Percentiles rank a stretch among this genome's conserved stretches.
Conservation (phyloP, 2,797 vertebrate species). For the Adrianichthys oophorus region DNA sequence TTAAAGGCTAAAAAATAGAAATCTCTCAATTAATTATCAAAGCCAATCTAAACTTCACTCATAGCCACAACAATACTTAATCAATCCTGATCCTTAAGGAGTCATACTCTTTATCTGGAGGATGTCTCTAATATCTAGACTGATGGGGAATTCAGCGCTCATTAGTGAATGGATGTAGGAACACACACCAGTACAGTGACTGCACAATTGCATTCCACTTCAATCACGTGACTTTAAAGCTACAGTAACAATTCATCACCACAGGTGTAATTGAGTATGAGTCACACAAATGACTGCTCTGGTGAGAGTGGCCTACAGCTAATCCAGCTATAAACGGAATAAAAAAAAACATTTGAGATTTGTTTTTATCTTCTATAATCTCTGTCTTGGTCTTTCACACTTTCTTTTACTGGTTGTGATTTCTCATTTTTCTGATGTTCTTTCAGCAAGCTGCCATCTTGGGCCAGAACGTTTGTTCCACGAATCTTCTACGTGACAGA, state of each 20-base stretch:
- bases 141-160: slow-evolving; percentile 52
- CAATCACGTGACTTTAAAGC: slow-evolving; percentile 51
- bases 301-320: slow-evolving; percentile 57
- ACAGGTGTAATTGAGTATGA: slow-evolving; percentile 63
- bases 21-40: slow-evolving; percentile 26
- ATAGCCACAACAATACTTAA: slow-evolving; percentile 64
- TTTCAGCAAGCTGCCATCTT: slow-evolving; percentile 81
- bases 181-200: slow-evolving; percentile 21
- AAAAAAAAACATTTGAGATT: slow-evolving; percentile 42
- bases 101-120: slow-evolving; percentile 51
- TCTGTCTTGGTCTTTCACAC: slow-evolving; percentile 21
- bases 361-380: slow-evolving; percentile 41
- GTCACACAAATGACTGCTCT: slow-evolving; percentile 51
- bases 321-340: slow-evolving; percentile 57
- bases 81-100: slow-evolving; percentile 49
- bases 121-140: slow-evolving; percentile 62
- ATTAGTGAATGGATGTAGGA: slow-evolving; percentile 45
- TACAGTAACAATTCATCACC: slow-evolving; percentile 50
- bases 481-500: slow-evolving; percentile 84
- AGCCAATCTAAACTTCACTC: slow-evolving; percentile 43
- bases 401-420: slow-evolving; percentile 6
- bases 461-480: slow-evolving; percentile 78
- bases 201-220: slow-evolving; percentile 30
- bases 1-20: slow-evolving; percentile 18
- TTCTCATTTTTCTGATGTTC: slow-evolving; percentile 2